Conservation (phyloP, 2,113 vertebrate species). For the Actenoides hombroni region DNA sequence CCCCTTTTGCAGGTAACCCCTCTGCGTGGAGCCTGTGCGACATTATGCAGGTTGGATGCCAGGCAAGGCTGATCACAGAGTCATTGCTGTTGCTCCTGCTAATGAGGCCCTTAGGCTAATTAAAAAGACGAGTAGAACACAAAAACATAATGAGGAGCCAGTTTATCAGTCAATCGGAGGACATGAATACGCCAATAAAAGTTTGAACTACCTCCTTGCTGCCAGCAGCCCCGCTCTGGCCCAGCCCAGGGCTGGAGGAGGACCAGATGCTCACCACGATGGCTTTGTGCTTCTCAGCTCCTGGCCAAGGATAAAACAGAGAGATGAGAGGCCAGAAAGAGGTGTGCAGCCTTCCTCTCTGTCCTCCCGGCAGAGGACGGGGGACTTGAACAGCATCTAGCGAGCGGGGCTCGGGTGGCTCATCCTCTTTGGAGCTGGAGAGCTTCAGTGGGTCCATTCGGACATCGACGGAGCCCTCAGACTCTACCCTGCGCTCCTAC, state of each 20-base stretch:
- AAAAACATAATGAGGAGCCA: slow-evolving; percentile 65
- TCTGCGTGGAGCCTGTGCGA: background rate
- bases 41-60: slow-evolving; percentile 36
- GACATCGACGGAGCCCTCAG: accelerated
- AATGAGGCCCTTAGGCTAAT: slow-evolving; percentile 74
- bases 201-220: slow-evolving; percentile 14
- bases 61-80: slow-evolving; percentile 65
- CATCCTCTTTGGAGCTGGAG: background rate
- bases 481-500: accelerated
- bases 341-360: background rate
- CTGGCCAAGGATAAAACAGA: accelerated
- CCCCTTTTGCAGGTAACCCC: slow-evolving; percentile 5
- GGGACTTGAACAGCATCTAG: background rate
- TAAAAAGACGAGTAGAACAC: slow-evolving; percentile 69
- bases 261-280: background rate
- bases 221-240: background rate
- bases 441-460: accelerated
- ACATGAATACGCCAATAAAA: slow-evolving; percentile 51
- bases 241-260: background rate
- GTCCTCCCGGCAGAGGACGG: background rate
- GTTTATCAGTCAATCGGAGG: slow-evolving; percentile 69
- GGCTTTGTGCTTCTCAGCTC: background rate
- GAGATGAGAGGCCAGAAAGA: background rate
- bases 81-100: slow-evolving; percentile 46
- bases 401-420: accelerated